phyloP scores from a whole-genome alignment of 2,888 invertebrate genomes.

The Standfussiana lucernea region DNA sequence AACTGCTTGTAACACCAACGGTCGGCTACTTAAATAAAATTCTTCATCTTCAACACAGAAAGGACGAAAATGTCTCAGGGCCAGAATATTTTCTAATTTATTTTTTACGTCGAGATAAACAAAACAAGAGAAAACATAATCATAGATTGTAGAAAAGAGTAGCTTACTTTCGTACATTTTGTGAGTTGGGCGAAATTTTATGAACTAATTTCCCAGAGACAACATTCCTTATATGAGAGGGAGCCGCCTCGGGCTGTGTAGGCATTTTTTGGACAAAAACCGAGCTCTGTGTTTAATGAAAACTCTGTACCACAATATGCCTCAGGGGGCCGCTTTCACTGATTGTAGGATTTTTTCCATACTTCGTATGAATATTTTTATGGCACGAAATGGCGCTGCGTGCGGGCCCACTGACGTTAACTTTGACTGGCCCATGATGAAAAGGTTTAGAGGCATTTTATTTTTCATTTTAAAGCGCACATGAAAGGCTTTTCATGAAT shows the following conservation, averaged over 20 bases:
- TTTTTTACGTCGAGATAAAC: conserved; percentile 59
- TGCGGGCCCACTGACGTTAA: conserved; percentile 63
- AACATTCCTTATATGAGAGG: conserved; percentile 86
- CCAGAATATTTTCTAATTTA: conserved; percentile 59
- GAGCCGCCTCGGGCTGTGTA: conserved; percentile 83
- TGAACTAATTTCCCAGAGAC: conserved; percentile 89
- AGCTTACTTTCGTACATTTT: conserved; percentile 72
- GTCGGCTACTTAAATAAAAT: conserved; percentile 45
- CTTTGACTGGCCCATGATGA: conserved; percentile 70
- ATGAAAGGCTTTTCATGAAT: conserved; percentile 60
- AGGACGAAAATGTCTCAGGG: conserved; percentile 46
- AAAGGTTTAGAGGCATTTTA: conserved; percentile 66
- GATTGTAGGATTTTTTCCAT: conserved; percentile 87
- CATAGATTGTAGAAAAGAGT: conserved; percentile 71
- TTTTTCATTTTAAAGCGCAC: conserved; percentile 62
- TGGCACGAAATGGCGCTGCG: conserved; percentile 69
- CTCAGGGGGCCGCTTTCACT: conserved; percentile 86
- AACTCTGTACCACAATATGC: conserved; percentile 87
- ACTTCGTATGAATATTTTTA: conserved; percentile 85
- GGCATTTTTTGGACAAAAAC: conserved; percentile 86
- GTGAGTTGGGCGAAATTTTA: conserved; percentile 83
- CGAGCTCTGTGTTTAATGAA: conserved; percentile 88
- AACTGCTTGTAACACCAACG: conserved; percentile 40
- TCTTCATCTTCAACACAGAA: conserved; percentile 50
- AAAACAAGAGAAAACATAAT: conserved; percentile 69